A percentile compares a stretch with the other conserved stretches of the same genome.
Evolutionary conservation across 2,888 invertebrate species (phyloP).

Genomic region (Hirudinaria manillensis): DNA sequence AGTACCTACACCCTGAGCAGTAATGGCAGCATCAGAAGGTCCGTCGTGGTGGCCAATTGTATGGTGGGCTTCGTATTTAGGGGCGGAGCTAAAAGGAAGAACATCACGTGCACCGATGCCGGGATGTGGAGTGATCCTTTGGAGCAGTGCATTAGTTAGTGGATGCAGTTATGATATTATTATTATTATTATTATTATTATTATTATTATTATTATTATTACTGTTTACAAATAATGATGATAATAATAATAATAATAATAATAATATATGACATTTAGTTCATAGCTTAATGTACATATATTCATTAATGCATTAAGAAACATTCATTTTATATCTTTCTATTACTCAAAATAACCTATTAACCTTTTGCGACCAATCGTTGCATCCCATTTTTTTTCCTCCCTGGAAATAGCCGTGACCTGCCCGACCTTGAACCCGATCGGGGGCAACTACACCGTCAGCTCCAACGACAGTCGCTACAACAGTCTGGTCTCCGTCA

Average conservation of each 20-base stretch:
- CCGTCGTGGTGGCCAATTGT: slow-evolving; percentile 13
- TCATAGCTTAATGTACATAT: no score
- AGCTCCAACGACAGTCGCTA: neutral
- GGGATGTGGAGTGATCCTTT: slow-evolving; percentile 7
- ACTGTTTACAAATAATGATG: no score
- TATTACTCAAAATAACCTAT: no score
- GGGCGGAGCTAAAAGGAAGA: slow-evolving; percentile 13
- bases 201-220: neutral
- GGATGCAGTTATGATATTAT: neutral
- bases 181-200: neutral
- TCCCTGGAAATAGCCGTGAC: neutral
- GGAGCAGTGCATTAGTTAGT: slow-evolving; percentile 15
- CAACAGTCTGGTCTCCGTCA: slow-evolving; percentile 1
- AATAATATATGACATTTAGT: no score
- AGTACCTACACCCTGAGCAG: slow-evolving; percentile 7
- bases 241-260: no score
- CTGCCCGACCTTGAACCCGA: slow-evolving; percentile 19
- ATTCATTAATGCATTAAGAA: no score
- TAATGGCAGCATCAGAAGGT: neutral
- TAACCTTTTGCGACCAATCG: no score
- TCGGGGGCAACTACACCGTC: slow-evolving; percentile 21
- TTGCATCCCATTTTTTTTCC: no score
- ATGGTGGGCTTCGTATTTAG: slow-evolving; percentile 18
- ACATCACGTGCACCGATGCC: neutral
- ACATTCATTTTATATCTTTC: no score